Evolutionary conservation across 2,113 vertebrate species (phyloP), one percentile per base, ranked within the genome.

Genomic region (Vombatus ursinus): DNA sequence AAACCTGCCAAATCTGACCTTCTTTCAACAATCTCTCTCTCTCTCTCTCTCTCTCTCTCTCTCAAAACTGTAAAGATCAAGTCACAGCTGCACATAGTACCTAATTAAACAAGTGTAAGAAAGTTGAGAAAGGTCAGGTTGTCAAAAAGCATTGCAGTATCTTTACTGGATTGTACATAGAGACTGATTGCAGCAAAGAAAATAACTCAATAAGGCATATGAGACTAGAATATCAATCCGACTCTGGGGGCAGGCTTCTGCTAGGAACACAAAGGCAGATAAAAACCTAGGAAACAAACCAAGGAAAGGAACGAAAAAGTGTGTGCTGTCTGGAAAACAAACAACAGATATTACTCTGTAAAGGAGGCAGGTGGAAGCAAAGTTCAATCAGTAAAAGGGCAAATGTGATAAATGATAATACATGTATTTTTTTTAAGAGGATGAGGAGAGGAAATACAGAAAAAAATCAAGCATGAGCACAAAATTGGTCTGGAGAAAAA

Each of bases 21-120:
- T 98, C 98, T 98, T 98, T 96, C 98, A 97, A 97, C 98, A 98
- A 98, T 95, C 96, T 98, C 26, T 98, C 95, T 98, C 95, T 98
- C 94, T 95, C 96, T 98, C 97, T 98, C 96, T 97, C 93, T 94
- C 98, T 94, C 48, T 49, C 48, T 49, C 48, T 49, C 48, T 49
- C 48, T 49, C 48, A 98, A 98, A 98, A 98, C 95, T 98, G 98
- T 97, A 98, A 98, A 98, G 98, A 98, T 98, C 98, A 98, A 98
- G 98, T 97, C 98, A 98, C 97, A 95, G 97, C 96, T 97, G 97
- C 97, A 96, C 97, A 94, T 97, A 98, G 96, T 98, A 98, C 98
- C 98, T 99, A 99, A 99, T 99, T 99, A 99, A 99, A 98, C 98
- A 99, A 98, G 98, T 98, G 98, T 98, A 98, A 98, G 98, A 98